Conservation (phyloP, 2,113 vertebrate genomes). For the Sinosuthora webbiana region DNA sequence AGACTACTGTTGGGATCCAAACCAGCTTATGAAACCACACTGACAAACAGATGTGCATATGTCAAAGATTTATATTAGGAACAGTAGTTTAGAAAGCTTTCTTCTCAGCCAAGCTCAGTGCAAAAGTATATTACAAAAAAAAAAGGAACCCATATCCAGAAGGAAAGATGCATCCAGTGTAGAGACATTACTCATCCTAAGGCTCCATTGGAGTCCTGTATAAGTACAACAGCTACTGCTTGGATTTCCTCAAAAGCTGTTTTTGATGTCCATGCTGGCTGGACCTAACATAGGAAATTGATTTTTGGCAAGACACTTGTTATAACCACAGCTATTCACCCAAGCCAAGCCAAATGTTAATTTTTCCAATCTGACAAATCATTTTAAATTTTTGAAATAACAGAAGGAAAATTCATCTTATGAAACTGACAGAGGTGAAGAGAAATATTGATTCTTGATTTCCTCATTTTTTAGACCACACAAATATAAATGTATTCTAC, state of each 20-base stretch:
- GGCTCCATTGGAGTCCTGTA: not conserved
- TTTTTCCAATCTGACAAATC: constrained; percentile 45
- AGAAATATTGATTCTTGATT: not conserved
- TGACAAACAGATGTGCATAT: not conserved
- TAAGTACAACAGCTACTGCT: not conserved
- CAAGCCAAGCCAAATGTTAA: constrained; percentile 40
- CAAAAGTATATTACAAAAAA: not conserved
- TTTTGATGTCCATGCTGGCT: constrained; percentile 11
- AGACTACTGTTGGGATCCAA: not conserved
- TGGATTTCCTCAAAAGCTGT: constrained; percentile 9
- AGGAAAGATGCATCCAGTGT: not conserved
- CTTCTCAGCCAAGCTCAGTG: not conserved
- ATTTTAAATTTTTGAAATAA: constrained; percentile 44
- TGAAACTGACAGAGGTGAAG: not conserved
- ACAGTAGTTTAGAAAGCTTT: not conserved
- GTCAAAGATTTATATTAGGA: not conserved
- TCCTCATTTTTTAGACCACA: constrained; percentile 39
- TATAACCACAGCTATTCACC: not conserved
- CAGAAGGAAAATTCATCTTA: constrained; percentile 16
- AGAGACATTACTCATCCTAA: not conserved
- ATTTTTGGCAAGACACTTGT: constrained; percentile 35
- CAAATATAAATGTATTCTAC: not conserved
- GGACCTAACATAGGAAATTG: constrained; percentile 9
- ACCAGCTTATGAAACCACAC: not conserved
- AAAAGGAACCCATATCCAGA: not conserved